Conservation (phyloP, 2,797 vertebrate genomes). For the Nothura maculosa region DNA sequence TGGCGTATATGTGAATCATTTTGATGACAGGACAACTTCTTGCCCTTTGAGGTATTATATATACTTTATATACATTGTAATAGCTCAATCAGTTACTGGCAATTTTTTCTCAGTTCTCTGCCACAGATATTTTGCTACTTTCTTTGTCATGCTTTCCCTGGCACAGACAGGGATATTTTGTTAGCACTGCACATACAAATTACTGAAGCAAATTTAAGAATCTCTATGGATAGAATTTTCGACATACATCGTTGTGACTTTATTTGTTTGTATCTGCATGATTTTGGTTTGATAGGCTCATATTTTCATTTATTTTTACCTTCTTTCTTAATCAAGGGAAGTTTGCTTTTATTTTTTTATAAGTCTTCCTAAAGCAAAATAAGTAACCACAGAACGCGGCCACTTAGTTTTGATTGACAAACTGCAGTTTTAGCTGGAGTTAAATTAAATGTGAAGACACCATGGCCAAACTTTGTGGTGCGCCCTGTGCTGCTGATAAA, state of each 20-base stretch:
- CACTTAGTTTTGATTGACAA: background rate
- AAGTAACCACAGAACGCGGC: background rate
- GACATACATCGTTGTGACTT: background rate
- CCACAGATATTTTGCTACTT: background rate
- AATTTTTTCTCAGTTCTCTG: background rate
- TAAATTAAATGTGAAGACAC: background rate
- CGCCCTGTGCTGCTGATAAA: too few relatives aligned
- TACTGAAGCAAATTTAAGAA: background rate
- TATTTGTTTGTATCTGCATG: background rate
- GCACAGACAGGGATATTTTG: rapidly evolving
- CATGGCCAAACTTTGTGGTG: too few relatives aligned
- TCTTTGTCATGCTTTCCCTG: background rate
- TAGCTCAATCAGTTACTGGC: background rate
- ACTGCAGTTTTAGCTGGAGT: too few relatives aligned
- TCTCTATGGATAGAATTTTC: background rate
- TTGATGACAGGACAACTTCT: background rate
- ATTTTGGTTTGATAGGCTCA: background rate
- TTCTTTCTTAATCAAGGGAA: background rate
- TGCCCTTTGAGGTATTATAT: background rate
- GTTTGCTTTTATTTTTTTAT: background rate
- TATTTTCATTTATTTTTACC: background rate
- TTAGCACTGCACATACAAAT: background rate
- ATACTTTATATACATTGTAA: background rate
- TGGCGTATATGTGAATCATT: background rate
- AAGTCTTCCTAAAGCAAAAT: background rate